Evolutionary conservation across 2,113 vertebrate species (phyloP).

Genomic region (Lathamus discolor): DNA sequence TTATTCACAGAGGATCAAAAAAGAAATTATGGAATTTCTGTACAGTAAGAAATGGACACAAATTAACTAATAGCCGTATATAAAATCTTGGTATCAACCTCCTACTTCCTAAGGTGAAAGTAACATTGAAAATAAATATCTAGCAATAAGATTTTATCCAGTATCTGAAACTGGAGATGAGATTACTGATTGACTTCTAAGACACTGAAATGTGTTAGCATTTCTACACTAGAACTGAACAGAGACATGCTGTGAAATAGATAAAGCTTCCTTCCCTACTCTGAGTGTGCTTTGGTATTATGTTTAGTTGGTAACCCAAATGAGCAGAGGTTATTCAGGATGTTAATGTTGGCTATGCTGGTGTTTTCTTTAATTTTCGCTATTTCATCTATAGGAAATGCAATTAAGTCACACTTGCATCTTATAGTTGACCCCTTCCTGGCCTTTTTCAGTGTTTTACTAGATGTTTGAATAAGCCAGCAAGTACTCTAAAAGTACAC

Average conservation of each 20-base stretch:
- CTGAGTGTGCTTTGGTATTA: not conserved
- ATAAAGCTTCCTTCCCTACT: not conserved
- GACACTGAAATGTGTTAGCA: not conserved
- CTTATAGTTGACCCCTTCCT: not conserved
- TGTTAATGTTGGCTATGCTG: not conserved
- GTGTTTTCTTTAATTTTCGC: not conserved
- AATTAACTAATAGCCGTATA: not conserved
- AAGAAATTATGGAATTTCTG: not conserved
- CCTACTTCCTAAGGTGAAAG: not conserved
- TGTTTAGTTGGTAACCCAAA: not conserved
- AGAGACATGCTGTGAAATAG: not conserved
- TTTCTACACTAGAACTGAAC: not conserved
- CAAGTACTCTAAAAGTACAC: not conserved
- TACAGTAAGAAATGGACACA: not conserved
- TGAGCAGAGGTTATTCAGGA: not conserved
- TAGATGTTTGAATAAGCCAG: not conserved
- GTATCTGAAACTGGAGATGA: not conserved
- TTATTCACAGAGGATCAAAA: not conserved
- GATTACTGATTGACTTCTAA: not conserved
- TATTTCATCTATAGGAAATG: not conserved
- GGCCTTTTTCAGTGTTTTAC: not conserved
- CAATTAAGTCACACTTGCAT: not conserved
- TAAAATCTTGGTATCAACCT: not conserved
- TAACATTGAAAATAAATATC: not conserved
- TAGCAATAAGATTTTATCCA: not conserved